Base-by-base conservation (phyloP, 2,797 vertebrate genomes). In the Melanotaenia parkinsoni region DNA sequence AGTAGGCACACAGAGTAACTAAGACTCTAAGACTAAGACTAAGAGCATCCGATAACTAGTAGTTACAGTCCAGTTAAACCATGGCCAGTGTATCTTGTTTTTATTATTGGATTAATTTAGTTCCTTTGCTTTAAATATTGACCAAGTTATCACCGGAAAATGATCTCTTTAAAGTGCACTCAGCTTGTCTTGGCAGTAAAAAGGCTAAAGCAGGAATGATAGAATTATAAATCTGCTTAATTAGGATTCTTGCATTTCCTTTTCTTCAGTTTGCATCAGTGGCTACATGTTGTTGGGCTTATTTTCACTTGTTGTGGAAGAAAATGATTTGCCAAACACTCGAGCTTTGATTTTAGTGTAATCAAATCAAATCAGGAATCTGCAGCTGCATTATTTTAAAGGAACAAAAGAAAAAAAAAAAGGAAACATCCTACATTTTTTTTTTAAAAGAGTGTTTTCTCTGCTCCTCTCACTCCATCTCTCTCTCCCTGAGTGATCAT, bases 401-500 rank as follows among this genome's bases (percentile, higher is more conserved):
- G 37, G 35, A 53, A 43, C 24, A 33, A 13, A 60, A 37, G 35
- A 11, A 11, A 14, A 12, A 53, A 38, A 43, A 53, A 11, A 35
- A 37, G 35, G 10, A 60, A 54, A 81, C 59, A 79, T 37, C 20
- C 6, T 5, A 20, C 2, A 24, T 54, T 28, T 37, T 22, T 37
- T 22, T 13, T 38, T 38, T 38, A 11, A 67, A 22, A 33, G 56
- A 53, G 24, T 5, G 22, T 68, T 77, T 47, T 58, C 26, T 58
- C 26, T 40, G 18, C 66, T 73, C 70, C 58, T 63, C 66, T 64
- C 30, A 12, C 20, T 33, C 32, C 32, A 33, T 62, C 24, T 13
- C 22, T 12, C 50, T 74, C 60, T 58, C 56, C 53, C 56, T 32
- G 7, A 66, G 82, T 85, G 78, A 87, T 90, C 88, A 88, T 85